A percentile compares a stretch with the other conserved stretches of the same genome.
Conservation (phyloP, 2,888 invertebrate species). For the Argyresthia albistria region DNA sequence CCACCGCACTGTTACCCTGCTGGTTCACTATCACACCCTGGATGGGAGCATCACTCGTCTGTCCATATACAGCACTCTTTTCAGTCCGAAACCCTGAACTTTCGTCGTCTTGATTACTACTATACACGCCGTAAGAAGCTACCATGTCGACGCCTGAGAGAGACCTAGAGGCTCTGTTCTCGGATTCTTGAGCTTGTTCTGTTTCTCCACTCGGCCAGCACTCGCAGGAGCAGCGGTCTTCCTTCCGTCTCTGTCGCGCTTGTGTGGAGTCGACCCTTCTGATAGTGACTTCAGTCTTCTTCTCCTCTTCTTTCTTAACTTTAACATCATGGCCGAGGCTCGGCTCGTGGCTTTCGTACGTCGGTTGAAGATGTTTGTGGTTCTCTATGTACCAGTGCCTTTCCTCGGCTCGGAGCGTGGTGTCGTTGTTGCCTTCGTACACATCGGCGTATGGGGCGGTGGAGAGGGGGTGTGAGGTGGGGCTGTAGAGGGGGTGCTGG, state of each 20-base stretch:
- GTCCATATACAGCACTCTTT: constrained; percentile 49
- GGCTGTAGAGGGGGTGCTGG: constrained; percentile 48
- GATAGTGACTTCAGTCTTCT: constrained; percentile 47
- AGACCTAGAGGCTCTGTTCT: constrained; percentile 53
- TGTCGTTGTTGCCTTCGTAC: constrained; percentile 67
- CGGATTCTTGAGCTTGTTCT: constrained; percentile 37
- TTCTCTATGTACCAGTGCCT: constrained; percentile 69
- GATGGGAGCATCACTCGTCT: constrained; percentile 55
- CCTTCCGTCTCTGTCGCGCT: constrained; percentile 54
- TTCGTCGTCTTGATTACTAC: constrained; percentile 61
- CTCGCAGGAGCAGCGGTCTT: constrained; percentile 65
- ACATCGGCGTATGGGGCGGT: constrained; percentile 55
- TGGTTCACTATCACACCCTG: constrained; percentile 69
- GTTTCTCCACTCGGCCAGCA: constrained; percentile 65
- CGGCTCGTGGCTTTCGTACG: constrained; percentile 40
- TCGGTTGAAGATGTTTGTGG: constrained; percentile 58
- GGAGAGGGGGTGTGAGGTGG: constrained; percentile 56
- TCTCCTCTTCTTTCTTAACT: constrained; percentile 63
- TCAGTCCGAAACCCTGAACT: constrained; percentile 63
- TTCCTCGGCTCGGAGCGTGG: constrained; percentile 64
- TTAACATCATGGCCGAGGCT: constrained; percentile 60
- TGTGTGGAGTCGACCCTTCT: constrained; percentile 48
- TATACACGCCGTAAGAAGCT: constrained; percentile 67
- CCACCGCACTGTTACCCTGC: constrained; percentile 64
- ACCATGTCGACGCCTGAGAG: constrained; percentile 67